Evolutionary conservation across 2,797 vertebrate genomes (phyloP).

Genomic region (Falco naumanni): DNA sequence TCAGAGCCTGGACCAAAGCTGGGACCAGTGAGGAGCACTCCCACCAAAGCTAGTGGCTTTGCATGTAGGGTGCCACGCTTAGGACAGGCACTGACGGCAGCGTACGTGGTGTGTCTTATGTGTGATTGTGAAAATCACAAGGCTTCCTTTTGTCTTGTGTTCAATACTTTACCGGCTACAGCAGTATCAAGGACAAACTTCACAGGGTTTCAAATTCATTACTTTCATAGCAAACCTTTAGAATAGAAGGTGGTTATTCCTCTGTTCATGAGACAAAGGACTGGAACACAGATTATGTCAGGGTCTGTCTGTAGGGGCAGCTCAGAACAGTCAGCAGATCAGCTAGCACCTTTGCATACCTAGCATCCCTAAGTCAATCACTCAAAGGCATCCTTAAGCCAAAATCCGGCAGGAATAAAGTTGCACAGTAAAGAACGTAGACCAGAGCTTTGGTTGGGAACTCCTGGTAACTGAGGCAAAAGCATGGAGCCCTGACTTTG

Average conservation of each 20-base stretch:
- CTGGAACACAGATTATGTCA: neutral
- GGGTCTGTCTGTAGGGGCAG: neutral
- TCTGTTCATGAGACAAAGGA: neutral
- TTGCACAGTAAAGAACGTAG: neutral
- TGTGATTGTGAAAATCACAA: neutral
- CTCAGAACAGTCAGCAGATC: neutral
- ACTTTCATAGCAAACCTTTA: neutral
- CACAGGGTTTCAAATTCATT: neutral
- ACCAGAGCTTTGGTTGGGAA: neutral
- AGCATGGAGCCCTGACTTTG: neutral
- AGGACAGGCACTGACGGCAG: neutral
- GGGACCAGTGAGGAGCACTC: neutral
- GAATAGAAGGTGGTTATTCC: neutral
- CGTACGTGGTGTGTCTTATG: neutral
- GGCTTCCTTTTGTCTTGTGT: neutral
- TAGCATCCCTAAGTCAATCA: neutral
- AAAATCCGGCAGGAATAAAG: neutral
- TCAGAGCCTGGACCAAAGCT: neutral
- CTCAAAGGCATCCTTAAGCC: neutral
- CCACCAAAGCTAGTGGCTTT: neutral
- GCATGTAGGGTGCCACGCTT: neutral
- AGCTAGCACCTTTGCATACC: neutral
- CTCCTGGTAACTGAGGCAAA: neutral
- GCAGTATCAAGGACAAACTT: neutral
- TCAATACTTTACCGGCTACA: neutral